Base-by-base conservation (phyloP, 1,140 invertebrate genomes). In the Diorhabda carinulata region DNA sequence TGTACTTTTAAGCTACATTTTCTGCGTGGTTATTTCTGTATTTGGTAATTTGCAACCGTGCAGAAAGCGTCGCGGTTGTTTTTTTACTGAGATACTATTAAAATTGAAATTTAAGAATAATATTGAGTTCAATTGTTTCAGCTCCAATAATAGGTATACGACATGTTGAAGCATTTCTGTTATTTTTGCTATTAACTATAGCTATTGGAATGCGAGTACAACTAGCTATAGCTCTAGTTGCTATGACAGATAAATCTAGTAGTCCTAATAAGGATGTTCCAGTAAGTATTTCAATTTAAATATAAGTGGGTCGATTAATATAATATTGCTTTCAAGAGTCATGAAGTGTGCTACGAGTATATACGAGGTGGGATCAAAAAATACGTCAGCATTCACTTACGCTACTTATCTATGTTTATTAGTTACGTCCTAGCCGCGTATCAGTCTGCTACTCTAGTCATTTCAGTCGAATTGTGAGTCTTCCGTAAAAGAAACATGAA, bases 221-320 rank as follows among this genome's bases (percentile, higher is more conserved):
- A 69, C 85, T 91, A 73, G 90, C 89, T 9, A 87, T 91, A 47
- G 88, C 86, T 2, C 86, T 91, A 42, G 89, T 91, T 0, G 89
- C 89, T 5, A 91, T 91, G 90, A 89, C 86, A 2, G 82, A 88
- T 62, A 72, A 76, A 68, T 73, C 73, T 7, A 68, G 71, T 25
- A 64, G 62, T 42, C 61, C 73, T 25, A 79, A 78, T 73, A 74
- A 76, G 4, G 77, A 76, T 67, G 68, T 80, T 66, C 76, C 76
- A 10, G 80, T 82, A 78, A 77, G 78, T 76, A 67, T 25, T 25
- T 25, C 25, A 25, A 25, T 25, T 1, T 1, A 25, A 25, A 25
- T 25, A 25, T 25, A 25, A 25, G 25, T 25, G 25, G 25, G 25
- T 25, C 25, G 25, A 25, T 25, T 25, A 25, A 25, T 25, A 25